These are phyloP conservation scores for Augochlorella aurata DNA, from an alignment of 2,888 invertebrate species.

Conservation along the genomic window DNA sequence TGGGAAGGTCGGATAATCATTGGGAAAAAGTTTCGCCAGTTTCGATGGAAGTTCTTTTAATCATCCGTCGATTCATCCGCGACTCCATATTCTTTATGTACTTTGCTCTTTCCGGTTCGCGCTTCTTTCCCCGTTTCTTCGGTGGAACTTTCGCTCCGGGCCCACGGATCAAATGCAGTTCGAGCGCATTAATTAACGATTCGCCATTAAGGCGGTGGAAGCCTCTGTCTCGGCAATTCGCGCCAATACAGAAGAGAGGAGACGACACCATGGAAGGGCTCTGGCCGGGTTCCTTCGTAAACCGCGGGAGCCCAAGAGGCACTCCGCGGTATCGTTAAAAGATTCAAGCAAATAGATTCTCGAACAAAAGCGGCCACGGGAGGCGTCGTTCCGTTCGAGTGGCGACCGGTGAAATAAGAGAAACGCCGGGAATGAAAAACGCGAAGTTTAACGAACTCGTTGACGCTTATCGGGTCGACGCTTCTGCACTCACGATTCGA, in stretches of 20 bases:
- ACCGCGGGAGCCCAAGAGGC: background rate
- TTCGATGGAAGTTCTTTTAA: slow-evolving; percentile 25
- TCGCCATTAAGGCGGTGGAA: slow-evolving; percentile 8
- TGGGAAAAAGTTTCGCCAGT: background rate
- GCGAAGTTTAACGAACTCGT: slow-evolving; percentile 26
- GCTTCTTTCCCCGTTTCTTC: background rate
- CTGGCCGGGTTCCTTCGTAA: background rate
- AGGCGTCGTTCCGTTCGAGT: slow-evolving; percentile 27
- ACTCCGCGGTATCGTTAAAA: slow-evolving; percentile 41
- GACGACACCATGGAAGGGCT: background rate
- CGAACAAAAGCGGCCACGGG: slow-evolving; percentile 18
- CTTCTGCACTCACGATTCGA: background rate
- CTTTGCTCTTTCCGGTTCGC: slow-evolving; percentile 35
- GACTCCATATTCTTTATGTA: slow-evolving; percentile 39
- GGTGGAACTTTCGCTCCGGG: background rate
- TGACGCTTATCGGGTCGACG: slow-evolving; percentile 22
- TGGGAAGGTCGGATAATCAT: slow-evolving; percentile 19
- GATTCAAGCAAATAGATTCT: slow-evolving; percentile 29
- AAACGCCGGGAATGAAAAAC: background rate
- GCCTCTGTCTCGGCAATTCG: slow-evolving; percentile 25
- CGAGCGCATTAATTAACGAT: slow-evolving; percentile 36
- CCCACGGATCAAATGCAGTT: slow-evolving; percentile 31
- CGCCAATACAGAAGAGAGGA: background rate
- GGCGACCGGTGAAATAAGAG: slow-evolving; percentile 21
- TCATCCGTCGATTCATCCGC: background rate